These are phyloP conservation scores for Etheostoma spectabile DNA, from an alignment of 2,113 vertebrate genomes.

Conservation along the genomic window DNA sequence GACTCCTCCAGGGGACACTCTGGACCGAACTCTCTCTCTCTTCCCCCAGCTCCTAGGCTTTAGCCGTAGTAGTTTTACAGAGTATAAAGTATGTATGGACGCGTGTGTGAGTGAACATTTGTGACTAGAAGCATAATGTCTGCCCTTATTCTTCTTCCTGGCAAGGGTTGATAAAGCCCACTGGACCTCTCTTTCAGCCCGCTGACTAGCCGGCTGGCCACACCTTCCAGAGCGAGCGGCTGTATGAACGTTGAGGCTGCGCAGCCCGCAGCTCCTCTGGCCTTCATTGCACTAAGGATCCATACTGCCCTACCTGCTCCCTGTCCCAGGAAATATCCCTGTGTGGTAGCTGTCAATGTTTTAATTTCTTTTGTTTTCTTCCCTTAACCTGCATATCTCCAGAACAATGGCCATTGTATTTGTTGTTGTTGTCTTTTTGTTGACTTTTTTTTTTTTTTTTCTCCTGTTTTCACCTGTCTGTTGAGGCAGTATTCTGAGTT, in stretches of 20 bases:
- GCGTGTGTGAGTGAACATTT: slow-evolving; percentile 30
- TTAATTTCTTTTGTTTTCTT: slow-evolving; percentile 19
- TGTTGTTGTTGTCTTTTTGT: slow-evolving; percentile 46
- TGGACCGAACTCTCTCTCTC: slow-evolving; percentile 62
- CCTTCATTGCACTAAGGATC: slow-evolving; percentile 85
- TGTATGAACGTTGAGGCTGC: slow-evolving; percentile 42
- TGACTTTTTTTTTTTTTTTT: not conserved
- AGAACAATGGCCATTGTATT: slow-evolving; percentile 56
- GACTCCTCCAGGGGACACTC: slow-evolving; percentile 76
- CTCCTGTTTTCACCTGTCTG: slow-evolving; percentile 21
- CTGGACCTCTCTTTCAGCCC: slow-evolving; percentile 54
- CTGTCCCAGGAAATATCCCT: slow-evolving; percentile 60
- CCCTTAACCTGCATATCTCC: slow-evolving; percentile 55
- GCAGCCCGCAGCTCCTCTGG: slow-evolving; percentile 57
- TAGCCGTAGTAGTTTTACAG: slow-evolving; percentile 71
- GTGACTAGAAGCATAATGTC: slow-evolving; percentile 63
- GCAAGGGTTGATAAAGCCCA: slow-evolving; percentile 54
- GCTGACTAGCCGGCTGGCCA: slow-evolving; percentile 41
- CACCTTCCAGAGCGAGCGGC: slow-evolving; percentile 58
- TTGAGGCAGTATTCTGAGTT: slow-evolving; percentile 70
- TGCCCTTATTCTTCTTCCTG: slow-evolving; percentile 64
- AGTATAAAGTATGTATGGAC: slow-evolving; percentile 55
- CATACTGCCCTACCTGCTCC: slow-evolving; percentile 73
- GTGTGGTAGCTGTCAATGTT: slow-evolving; percentile 65
- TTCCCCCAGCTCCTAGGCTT: slow-evolving; percentile 44